These are phyloP conservation scores for Microctonus aethiopoides DNA, from an alignment of 2,888 invertebrate genomes.

Conservation along the genomic window DNA sequence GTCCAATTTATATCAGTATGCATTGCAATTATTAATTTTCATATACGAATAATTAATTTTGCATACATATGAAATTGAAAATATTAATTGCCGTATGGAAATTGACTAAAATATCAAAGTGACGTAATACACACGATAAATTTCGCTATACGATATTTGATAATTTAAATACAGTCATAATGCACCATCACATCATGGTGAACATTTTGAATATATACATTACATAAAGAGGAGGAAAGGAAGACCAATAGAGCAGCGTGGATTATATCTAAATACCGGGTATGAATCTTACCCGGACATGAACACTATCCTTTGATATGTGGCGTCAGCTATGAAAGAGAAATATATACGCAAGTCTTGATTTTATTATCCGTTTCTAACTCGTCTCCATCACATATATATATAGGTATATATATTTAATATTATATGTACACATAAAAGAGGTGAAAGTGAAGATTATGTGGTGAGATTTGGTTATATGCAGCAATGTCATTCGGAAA, in stretches of 20 bases:
- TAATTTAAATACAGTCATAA: not conserved
- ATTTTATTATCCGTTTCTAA: constrained; percentile 9
- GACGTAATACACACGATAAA: not conserved
- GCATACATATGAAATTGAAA: not conserved
- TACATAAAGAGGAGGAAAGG: not conserved
- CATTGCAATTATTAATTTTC: not conserved
- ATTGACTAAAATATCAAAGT: not conserved
- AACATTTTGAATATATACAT: no score
- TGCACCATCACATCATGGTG: no score
- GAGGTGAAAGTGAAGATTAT: constrained; percentile 2
- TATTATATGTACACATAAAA: not conserved
- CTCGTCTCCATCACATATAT: not conserved
- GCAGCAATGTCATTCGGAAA: constrained; percentile 13
- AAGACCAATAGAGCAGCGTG: not conserved
- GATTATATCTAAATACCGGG: not conserved
- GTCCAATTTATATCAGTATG: no score
- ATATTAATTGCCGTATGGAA: not conserved
- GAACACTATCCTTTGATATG: not conserved
- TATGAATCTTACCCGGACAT: not conserved
- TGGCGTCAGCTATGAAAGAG: not conserved
- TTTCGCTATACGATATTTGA: not conserved
- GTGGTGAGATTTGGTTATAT: constrained; percentile 9
- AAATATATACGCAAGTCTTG: constrained; percentile 1
- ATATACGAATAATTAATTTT: not conserved
- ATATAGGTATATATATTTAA: not conserved